A percentile compares a stretch with the other conserved stretches of the same genome.
Evolutionary conservation across 2,797 vertebrate genomes (phyloP).

Genomic region (Australoheros facetus): DNA sequence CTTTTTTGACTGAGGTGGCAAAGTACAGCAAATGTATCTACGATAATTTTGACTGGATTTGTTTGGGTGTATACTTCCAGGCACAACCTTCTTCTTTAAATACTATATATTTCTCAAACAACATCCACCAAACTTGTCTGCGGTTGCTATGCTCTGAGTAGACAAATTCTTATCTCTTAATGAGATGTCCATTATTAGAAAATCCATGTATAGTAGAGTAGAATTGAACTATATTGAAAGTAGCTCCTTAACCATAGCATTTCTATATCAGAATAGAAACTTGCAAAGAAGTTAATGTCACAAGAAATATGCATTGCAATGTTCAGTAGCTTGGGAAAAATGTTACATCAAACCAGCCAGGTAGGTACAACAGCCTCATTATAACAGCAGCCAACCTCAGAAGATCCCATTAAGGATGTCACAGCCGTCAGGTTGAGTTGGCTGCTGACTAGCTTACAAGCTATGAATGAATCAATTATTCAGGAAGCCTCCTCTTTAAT

Average conservation of each 20-base stretch:
- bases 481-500: conserved; percentile 52
- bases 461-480: conserved; percentile 67
- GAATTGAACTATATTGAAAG: background rate
- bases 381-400: conserved; percentile 22
- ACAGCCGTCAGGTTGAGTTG: conserved; percentile 36
- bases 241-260: background rate
- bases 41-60: background rate
- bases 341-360: conserved; percentile 25
- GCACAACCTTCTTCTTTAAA: background rate
- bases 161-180: background rate
- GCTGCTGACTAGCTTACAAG: conserved; percentile 48
- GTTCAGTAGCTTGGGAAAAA: background rate
- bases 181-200: background rate
- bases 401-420: conserved; percentile 39
- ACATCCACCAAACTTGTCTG: too few relatives aligned
- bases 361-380: conserved; percentile 32
- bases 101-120: background rate
- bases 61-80: background rate
- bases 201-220: background rate
- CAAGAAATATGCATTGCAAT: conserved; percentile 9
- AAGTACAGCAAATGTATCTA: background rate
- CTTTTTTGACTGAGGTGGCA: background rate
- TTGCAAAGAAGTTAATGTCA: background rate
- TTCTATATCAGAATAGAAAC: background rate
- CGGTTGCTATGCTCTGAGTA: background rate